These are phyloP conservation scores for Narcine bancroftii DNA, from an alignment of 2,113 vertebrate genomes.

Conservation along the genomic window DNA sequence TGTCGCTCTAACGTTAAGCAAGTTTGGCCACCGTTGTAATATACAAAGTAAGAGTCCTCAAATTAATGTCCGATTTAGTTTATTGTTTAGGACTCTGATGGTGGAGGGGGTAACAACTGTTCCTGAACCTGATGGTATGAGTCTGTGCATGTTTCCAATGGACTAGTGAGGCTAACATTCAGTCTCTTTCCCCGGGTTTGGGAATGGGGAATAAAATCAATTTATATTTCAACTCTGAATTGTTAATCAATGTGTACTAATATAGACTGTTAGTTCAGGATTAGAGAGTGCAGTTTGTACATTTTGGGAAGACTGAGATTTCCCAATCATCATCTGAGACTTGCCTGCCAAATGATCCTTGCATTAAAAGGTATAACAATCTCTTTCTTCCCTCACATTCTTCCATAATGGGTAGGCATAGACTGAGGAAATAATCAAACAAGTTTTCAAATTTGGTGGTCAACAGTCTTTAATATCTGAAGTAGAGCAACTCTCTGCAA, in stretches of 20 bases:
- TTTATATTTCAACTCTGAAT: neutral
- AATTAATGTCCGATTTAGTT: too few relatives aligned
- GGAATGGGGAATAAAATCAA: neutral
- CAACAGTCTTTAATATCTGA: neutral
- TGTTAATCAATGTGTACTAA: neutral
- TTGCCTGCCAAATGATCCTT: neutral
- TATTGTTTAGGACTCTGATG: too few relatives aligned
- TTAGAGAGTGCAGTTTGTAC: neutral
- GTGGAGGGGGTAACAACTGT: too few relatives aligned
- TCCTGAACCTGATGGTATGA: too few relatives aligned
- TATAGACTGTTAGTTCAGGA: neutral
- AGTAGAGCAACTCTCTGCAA: neutral
- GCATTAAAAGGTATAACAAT: neutral
- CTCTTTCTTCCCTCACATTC: neutral
- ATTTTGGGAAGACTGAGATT: neutral
- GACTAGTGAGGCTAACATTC: neutral
- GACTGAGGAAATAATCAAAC: neutral
- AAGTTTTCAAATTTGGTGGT: neutral
- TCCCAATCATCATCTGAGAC: neutral
- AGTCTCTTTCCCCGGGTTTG: neutral
- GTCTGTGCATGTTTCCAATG: neutral
- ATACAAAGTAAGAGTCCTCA: too few relatives aligned
- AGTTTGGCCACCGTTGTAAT: too few relatives aligned
- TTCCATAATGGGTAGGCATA: neutral
- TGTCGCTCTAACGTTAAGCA: too few relatives aligned